phyloP scores from a whole-genome alignment of 2,113 vertebrate genomes.

The Narcine bancroftii region DNA sequence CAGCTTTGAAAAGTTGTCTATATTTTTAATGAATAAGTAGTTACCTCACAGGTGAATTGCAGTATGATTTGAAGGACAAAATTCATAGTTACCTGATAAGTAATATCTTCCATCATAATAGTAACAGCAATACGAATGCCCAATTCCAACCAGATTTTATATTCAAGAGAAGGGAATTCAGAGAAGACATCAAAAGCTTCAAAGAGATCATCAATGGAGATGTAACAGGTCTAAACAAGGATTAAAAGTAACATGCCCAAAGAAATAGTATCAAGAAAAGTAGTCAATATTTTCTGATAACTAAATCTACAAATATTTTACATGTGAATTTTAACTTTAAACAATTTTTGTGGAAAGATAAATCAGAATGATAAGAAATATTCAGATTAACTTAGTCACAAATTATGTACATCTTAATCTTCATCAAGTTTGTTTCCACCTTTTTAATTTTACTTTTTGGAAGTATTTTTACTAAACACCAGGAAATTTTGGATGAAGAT shows the following conservation, averaged over 20 bases:
- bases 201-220: slow-evolving; percentile 46
- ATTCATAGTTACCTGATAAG: slow-evolving; percentile 48
- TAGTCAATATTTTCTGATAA: not conserved
- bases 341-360: not conserved
- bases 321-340: not conserved
- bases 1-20: not conserved
- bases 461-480: not conserved
- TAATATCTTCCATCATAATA: slow-evolving; percentile 50
- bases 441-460: not conserved
- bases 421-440: not conserved
- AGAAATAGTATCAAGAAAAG: not conserved
- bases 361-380: not conserved
- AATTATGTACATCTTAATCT: not conserved
- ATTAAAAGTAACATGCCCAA: not conserved
- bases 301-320: no score
- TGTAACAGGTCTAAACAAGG: slow-evolving; percentile 50
- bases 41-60: slow-evolving; percentile 46
- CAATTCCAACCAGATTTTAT: slow-evolving; percentile 54
- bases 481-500: not conserved
- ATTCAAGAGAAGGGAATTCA: slow-evolving; percentile 45
- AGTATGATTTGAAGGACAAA: not conserved
- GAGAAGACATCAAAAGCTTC: slow-evolving; percentile 47
- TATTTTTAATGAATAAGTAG: not conserved
- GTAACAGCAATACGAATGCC: slow-evolving; percentile 47
- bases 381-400: not conserved